These are phyloP conservation scores for Pyrocoelia pectoralis DNA, from an alignment of 2,888 invertebrate genomes.

Conservation along the genomic window DNA sequence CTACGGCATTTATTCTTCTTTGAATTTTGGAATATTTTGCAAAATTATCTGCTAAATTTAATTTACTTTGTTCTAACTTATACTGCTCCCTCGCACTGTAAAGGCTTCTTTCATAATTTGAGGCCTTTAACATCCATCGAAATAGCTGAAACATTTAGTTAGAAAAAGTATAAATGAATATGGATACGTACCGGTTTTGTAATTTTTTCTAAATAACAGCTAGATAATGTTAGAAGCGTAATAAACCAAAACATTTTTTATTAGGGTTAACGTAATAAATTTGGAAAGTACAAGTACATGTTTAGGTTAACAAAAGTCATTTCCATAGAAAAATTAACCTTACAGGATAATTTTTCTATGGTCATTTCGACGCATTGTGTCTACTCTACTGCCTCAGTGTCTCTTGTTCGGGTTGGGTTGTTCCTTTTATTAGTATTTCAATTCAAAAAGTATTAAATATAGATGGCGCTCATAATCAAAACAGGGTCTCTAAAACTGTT, in stretches of 20 bases:
- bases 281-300: too few species aligned
- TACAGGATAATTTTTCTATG: too few species aligned
- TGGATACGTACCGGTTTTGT: constrained; percentile 61
- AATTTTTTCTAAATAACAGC: constrained; percentile 60
- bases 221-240: constrained; percentile 60
- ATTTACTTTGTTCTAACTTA: constrained; percentile 60
- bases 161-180: background rate
- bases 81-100: constrained; percentile 59
- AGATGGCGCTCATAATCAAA: too few species aligned
- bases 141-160: constrained; percentile 57
- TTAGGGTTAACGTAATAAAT: too few species aligned
- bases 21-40: constrained; percentile 68
- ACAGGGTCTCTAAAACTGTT: too few species aligned
- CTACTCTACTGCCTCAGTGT: too few species aligned
- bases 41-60: constrained; percentile 68
- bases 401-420: too few species aligned
- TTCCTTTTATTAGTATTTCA: too few species aligned
- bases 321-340: too few species aligned
- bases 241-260: constrained; percentile 51
- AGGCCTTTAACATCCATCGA: constrained; percentile 61
- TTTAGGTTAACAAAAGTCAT: too few species aligned
- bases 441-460: too few species aligned
- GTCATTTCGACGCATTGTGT: too few species aligned
- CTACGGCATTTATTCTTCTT: constrained; percentile 65
- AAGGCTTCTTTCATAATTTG: constrained; percentile 59